A percentile compares a stretch with the other conserved stretches of the same genome.
These are phyloP conservation scores for Rhynchotus rufescens DNA, from an alignment of 2,797 vertebrate species.

Conservation along the genomic window DNA sequence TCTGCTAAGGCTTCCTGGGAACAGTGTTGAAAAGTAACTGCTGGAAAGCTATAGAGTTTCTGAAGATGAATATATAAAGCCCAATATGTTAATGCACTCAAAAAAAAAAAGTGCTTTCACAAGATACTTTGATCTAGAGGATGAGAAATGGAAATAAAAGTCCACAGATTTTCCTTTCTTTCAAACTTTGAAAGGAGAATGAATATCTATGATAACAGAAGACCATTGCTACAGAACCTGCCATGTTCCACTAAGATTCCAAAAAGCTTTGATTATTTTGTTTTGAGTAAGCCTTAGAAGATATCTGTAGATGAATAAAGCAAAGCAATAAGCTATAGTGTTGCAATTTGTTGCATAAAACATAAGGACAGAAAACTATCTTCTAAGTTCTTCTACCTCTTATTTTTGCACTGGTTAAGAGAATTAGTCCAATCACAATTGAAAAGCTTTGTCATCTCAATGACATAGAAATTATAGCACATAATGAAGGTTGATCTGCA, in stretches of 20 bases:
- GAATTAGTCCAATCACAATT: not conserved
- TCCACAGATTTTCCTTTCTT: not conserved
- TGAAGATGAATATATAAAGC: not conserved
- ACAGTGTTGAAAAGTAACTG: not conserved
- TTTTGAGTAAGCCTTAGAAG: not conserved
- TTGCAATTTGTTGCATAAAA: not conserved
- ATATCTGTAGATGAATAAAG: not conserved
- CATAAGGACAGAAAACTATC: not conserved
- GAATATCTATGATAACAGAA: not conserved
- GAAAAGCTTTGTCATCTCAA: not conserved
- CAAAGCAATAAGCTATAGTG: not conserved
- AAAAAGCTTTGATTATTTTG: not conserved
- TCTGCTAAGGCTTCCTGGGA: not conserved
- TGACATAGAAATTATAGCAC: not conserved
- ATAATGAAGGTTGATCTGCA: not conserved
- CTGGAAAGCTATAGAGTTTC: not conserved
- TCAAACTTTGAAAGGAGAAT: not conserved
- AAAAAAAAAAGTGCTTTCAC: not conserved
- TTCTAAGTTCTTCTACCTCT: not conserved
- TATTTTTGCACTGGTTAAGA: not conserved
- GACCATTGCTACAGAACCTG: not conserved
- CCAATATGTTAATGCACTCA: not conserved
- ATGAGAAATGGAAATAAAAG: not conserved
- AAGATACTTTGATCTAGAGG: not conserved
- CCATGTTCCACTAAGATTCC: not conserved